Evolutionary conservation across 2,113 vertebrate genomes (phyloP).

Genomic region (Gadus macrocephalus): DNA sequence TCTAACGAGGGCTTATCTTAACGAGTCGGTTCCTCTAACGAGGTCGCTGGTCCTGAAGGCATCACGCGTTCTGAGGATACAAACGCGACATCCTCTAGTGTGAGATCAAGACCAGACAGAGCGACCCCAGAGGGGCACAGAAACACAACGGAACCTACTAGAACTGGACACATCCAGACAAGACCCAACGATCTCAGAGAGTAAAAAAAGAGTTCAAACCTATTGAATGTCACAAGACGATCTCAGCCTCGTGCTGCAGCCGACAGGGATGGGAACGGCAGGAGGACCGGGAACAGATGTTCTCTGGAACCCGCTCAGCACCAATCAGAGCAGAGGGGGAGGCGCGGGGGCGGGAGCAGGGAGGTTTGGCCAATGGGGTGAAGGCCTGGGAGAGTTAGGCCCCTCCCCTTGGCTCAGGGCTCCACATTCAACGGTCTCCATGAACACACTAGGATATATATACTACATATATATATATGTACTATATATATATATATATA

Average conservation of each 20-base stretch:
- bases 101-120: no score
- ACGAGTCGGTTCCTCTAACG: not conserved
- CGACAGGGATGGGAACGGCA: conserved; percentile 52
- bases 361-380: conserved; percentile 42
- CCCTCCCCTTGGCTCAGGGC: conserved; percentile 47
- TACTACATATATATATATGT: no score
- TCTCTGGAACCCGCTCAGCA: conserved; percentile 24
- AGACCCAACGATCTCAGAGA: conserved; percentile 55
- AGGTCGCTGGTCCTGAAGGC: no score
- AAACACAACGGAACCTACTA: conserved; percentile 22
- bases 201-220: conserved; percentile 68
- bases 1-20: not conserved
- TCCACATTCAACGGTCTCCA: conserved; percentile 57
- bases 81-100: not conserved
- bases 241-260: conserved; percentile 56
- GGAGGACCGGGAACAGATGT: conserved; percentile 29
- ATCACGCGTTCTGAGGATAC: not conserved
- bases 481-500: no score
- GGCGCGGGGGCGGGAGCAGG: not conserved
- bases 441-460: not conserved
- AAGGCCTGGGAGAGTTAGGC: conserved; percentile 53
- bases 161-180: conserved; percentile 48
- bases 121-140: not conserved
- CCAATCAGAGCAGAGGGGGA: not conserved
- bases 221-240: conserved; percentile 76